Base-by-base conservation (phyloP, 2,888 invertebrate species). In the Schrankia costaestrigalis region DNA sequence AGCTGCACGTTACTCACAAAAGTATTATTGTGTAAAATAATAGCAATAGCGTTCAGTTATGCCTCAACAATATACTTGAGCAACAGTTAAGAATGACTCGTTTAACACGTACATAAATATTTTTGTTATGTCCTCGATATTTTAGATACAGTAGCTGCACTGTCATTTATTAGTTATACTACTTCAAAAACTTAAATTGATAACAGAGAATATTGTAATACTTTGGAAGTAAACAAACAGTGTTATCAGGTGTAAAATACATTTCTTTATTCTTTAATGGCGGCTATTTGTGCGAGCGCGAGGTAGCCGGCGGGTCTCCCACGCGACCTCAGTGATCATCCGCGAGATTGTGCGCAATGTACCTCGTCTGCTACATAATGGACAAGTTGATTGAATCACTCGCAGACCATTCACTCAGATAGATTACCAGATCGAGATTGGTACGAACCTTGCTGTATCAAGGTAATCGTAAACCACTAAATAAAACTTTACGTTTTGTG, bases 351-450 rank as follows among this genome's bases (percentile, higher is more conserved):
- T 65, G 58, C 62, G 50, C 63, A 52, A 65, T 70, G 70, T 59
- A 69, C 58, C 71, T 70, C 71, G 68, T 65, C 71, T 59, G 58
- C 35, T 41, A 63, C 62, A 68, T 77, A 78, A 80, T 78, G 72
- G 78, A 67, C 71, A 39, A 65, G 49, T 53, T 73, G 78, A 79
- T 79, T 77, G 74, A 74, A 79, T 78, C 74, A 71, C 66, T 64
- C 57, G 66, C 65, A 55, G 64, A 63, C 74, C 66, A 74, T 78
- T 79, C 71, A 73, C 37, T 53, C 62, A 46, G 66, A 76, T 75
- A 66, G 74, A 71, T 74, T 66, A 56, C 49, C 42, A 57, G 63
- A 73, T 73, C 71, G 64, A 66, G 55, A 62, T 65, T 63, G 56
- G 56, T 54, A 42, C 35, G 31, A 37, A 35, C 45, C 45, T 52